Conservation (phyloP, 2,797 vertebrate genomes). For the Anguilla megastoma region DNA sequence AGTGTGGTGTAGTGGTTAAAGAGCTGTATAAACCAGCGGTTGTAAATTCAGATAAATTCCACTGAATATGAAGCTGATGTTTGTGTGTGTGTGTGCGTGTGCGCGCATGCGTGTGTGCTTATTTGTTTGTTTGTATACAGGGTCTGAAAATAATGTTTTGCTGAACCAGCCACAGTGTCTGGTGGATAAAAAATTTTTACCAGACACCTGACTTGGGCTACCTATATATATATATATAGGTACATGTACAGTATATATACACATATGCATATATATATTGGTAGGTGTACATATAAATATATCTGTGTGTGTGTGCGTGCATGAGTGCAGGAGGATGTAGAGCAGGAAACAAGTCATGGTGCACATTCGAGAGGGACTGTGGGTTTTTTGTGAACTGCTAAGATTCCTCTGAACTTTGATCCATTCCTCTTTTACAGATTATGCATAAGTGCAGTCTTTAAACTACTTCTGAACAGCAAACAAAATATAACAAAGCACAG, state of each 20-base stretch:
- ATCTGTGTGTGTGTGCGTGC: background rate
- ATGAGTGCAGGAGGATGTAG: background rate
- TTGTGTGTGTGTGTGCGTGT: background rate
- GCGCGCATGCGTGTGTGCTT: background rate
- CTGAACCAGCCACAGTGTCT: too few species aligned
- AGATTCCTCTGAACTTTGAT: background rate
- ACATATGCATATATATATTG: too few species aligned
- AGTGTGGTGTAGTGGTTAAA: background rate
- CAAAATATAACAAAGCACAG: background rate
- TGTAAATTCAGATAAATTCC: background rate
- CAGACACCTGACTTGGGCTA: too few species aligned
- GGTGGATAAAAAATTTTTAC: too few species aligned
- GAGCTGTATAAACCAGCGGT: background rate
- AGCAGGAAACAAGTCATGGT: background rate
- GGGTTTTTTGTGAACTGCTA: background rate
- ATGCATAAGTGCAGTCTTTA: background rate
- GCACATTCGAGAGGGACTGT: background rate
- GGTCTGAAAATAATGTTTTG: too few species aligned
- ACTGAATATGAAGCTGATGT: too few species aligned
- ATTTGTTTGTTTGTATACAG: too few species aligned
- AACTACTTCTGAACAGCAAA: slow-evolving; percentile 16
- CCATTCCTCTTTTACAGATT: background rate
- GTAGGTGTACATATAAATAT: too few species aligned
- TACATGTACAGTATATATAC: too few species aligned
- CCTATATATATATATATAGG: too few species aligned